phyloP scores from a whole-genome alignment of 2,888 invertebrate species.

The Hartigia nigra region DNA sequence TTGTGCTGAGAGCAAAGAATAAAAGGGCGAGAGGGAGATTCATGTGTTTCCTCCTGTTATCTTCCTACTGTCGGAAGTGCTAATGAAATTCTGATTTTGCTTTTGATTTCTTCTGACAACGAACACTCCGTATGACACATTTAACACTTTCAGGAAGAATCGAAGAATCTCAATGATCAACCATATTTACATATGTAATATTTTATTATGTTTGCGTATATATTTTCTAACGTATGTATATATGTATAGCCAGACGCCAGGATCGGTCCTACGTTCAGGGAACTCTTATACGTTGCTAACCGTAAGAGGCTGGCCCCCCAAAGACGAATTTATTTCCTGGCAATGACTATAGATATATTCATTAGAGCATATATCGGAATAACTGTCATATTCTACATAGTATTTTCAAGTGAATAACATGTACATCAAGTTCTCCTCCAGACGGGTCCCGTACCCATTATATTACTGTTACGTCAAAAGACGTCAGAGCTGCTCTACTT shows the following conservation, averaged over 20 bases:
- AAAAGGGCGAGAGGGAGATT: neutral
- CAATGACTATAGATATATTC: neutral
- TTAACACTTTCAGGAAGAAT: neutral
- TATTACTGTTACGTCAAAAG: slow-evolving; percentile 36
- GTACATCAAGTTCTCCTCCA: slow-evolving; percentile 29
- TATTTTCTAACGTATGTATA: neutral
- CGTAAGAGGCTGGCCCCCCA: neutral
- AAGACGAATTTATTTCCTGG: neutral
- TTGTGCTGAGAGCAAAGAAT: neutral
- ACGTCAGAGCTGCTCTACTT: slow-evolving; percentile 27
- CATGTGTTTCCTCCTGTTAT: neutral
- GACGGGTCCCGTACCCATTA: slow-evolving; percentile 6
- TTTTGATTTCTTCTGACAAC: neutral
- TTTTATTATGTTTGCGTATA: neutral
- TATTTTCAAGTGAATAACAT: slow-evolving; percentile 6
- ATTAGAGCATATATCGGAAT: neutral
- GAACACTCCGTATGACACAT: neutral
- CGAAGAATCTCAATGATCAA: neutral
- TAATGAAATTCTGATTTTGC: neutral
- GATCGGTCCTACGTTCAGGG: neutral
- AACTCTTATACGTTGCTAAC: neutral
- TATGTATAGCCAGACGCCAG: neutral
- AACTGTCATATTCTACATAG: neutral
- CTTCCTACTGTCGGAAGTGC: neutral
- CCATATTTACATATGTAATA: neutral